A percentile compares a stretch with the other conserved stretches of the same genome.
These are phyloP conservation scores for Nymphalis polychloros DNA, from an alignment of 2,888 invertebrate genomes.

Conservation along the genomic window DNA sequence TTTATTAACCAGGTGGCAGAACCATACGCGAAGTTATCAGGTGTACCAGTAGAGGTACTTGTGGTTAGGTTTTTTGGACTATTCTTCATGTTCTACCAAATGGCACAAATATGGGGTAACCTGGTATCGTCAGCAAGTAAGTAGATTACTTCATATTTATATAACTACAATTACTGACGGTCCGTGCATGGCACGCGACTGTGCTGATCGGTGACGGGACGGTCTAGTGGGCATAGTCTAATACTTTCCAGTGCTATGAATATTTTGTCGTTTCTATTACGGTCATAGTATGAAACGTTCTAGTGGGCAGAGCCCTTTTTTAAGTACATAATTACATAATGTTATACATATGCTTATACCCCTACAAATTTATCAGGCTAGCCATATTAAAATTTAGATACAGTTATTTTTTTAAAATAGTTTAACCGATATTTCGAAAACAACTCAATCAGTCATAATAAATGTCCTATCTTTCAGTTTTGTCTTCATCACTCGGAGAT, in stretches of 20 bases:
- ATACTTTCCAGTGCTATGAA: no score
- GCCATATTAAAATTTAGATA: background rate
- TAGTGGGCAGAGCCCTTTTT: no score
- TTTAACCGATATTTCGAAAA: background rate
- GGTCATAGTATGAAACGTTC: no score
- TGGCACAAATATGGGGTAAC: constrained; percentile 98
- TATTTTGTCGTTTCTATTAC: no score
- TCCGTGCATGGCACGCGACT: no score
- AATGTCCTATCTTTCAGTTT: constrained; percentile 52
- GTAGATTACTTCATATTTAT: constrained; percentile 40
- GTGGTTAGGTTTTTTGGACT: constrained; percentile 96
- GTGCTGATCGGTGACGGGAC: no score
- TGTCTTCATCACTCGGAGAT: constrained; percentile 70
- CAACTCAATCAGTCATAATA: background rate
- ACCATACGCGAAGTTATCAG: constrained; percentile 88
- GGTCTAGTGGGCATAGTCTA: no score
- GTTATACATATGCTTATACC: no score
- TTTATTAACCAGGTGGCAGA: constrained; percentile 80
- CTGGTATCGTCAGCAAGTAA: constrained; percentile 92
- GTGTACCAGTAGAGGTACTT: constrained; percentile 86
- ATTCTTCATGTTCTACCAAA: constrained; percentile 98
- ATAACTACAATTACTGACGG: no score
- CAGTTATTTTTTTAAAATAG: background rate
- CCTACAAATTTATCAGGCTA: no score
- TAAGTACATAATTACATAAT: no score